Percentiles rank a stretch among this genome's conserved stretches.
phyloP scores from a whole-genome alignment of 2,888 invertebrate genomes.

The Mamestra brassicae region DNA sequence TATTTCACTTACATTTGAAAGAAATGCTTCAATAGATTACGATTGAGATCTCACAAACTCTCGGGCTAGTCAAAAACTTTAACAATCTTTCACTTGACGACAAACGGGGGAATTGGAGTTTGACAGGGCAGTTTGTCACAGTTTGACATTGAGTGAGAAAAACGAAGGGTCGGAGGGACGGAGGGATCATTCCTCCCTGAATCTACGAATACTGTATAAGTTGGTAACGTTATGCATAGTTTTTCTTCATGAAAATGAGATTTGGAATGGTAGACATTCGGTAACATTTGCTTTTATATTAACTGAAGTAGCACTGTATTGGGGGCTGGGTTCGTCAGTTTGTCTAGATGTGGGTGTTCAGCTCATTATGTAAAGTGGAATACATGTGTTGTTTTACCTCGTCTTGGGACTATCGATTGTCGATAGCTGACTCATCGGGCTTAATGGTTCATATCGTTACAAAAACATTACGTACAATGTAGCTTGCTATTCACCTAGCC shows the following conservation, averaged over 20 bases:
- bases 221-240: constrained; percentile 32
- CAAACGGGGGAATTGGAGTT: constrained; percentile 26
- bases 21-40: background rate
- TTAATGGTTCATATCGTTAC: background rate
- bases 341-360: background rate
- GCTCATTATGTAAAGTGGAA: constrained; percentile 24
- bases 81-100: constrained; percentile 46
- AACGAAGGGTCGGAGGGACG: constrained; percentile 35
- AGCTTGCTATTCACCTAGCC: background rate
- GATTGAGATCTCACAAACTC: constrained; percentile 12
- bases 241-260: constrained; percentile 26
- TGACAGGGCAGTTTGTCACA: constrained; percentile 45
- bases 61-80: constrained; percentile 27
- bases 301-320: background rate
- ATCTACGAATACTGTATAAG: constrained; percentile 4
- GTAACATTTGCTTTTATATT: constrained; percentile 27
- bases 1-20: constrained; percentile 17
- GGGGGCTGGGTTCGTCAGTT: background rate
- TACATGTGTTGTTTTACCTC: background rate
- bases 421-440: constrained; percentile 5
- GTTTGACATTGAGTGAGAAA: constrained; percentile 42
- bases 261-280: constrained; percentile 10
- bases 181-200: constrained; percentile 10
- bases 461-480: background rate
- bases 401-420: background rate